Evolutionary conservation across 1,140 invertebrate genomes (phyloP), one percentile per base, ranked within the genome.

Genomic region (Bombus affinis): DNA sequence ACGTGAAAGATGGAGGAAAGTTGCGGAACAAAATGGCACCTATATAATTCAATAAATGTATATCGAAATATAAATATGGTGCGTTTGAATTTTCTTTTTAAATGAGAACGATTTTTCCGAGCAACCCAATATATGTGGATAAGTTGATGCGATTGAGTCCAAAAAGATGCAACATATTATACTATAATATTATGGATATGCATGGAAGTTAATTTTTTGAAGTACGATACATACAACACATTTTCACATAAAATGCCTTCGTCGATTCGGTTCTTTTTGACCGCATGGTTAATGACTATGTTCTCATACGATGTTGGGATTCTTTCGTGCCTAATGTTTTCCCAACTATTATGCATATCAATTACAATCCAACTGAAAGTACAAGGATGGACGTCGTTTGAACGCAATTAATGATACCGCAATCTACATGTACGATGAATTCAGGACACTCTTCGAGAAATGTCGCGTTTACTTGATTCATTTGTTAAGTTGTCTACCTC

Each of bases 401-500:
- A 32, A 37, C 22, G 53, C 81, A 77, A 86, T 79, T 83, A 80
- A 86, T 74, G 85, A 83, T 79, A 72, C 74, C 42, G 70, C 79
- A 83, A 59, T 70, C 42, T 53, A 28, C 79, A 39, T 82, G 74
- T 44, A 2, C 44, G 78, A 77, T 78, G 68, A 83, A 72, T 68
- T 15, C 22, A 57, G 32, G 42, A 35, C 39, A 39, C n/a, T 65
- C 57, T 37, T 68, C 13, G 22, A 59, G 73, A 68, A 78, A 81
- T 85, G 62, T 84, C 86, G 81, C 76, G 82, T 70, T 87, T 53
- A n/a, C 44, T 53, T 39, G 57, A 81, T 86, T 70, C 85, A 79
- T 87, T 88, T 78, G 76, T 87, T 85, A 87, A 87, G 73, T 81
- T 66, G 62, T 70, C 32, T 68, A 62, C 28, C 77, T 73, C 59